phyloP scores from a whole-genome alignment of 2,888 invertebrate species.

The Lasiommata megera region DNA sequence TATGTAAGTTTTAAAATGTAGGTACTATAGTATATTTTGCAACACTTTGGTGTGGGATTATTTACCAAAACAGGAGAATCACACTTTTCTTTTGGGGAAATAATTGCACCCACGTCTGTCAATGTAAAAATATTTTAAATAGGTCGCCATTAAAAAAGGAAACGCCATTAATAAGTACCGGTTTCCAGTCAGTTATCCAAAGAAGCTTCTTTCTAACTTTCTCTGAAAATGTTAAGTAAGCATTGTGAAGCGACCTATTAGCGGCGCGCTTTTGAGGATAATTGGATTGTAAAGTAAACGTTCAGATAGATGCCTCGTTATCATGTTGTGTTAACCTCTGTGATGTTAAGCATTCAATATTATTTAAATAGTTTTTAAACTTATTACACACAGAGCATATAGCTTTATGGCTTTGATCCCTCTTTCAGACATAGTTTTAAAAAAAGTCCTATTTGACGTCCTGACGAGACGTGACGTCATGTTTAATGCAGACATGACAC shows the following conservation, averaged over 20 bases:
- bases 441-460: no score
- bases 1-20: no score
- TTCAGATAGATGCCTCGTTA: constrained; percentile 2
- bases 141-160: not conserved
- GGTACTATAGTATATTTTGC: no score
- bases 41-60: no score
- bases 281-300: constrained; percentile 6
- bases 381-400: no score
- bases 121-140: not conserved
- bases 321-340: not conserved
- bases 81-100: no score
- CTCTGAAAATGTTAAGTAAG: constrained; percentile 3
- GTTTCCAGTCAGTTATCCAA: not conserved
- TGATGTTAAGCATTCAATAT: not conserved
- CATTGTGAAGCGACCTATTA: not conserved
- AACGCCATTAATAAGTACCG: not conserved
- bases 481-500: no score
- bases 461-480: no score
- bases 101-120: no score
- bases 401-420: no score
- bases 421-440: no score
- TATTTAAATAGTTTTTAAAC: not conserved
- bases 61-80: no score
- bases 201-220: not conserved
- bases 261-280: not conserved